These are phyloP conservation scores for Lithophane ornitopus DNA, from an alignment of 2,888 invertebrate species.

Conservation along the genomic window DNA sequence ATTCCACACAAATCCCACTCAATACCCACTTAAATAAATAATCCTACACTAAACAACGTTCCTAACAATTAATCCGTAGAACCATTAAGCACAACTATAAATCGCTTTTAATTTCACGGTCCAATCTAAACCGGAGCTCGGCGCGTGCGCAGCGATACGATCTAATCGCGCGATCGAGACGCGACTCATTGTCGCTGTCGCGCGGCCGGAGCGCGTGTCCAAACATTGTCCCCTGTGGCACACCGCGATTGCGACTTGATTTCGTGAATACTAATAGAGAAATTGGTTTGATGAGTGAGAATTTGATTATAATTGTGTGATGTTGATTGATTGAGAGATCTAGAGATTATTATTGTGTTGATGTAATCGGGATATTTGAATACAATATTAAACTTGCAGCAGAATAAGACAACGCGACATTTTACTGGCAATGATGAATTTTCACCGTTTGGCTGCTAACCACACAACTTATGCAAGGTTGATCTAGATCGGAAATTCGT, in stretches of 20 bases:
- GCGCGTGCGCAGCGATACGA: conserved; percentile 84
- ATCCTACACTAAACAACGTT: conserved; percentile 69
- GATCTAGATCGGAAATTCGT: neutral
- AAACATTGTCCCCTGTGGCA: conserved; percentile 80
- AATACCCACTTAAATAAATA: conserved; percentile 61
- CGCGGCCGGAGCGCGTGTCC: conserved; percentile 78
- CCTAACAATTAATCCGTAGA: conserved; percentile 76
- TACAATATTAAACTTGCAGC: neutral
- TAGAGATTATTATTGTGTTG: conserved; percentile 14
- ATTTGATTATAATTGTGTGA: conserved; percentile 41
- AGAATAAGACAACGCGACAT: neutral
- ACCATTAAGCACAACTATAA: conserved; percentile 77
- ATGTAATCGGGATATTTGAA: conserved; percentile 20
- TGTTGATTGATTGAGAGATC: conserved; percentile 40
- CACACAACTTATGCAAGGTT: conserved; percentile 16
- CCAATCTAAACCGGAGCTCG: conserved; percentile 76
- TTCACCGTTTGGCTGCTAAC: neutral
- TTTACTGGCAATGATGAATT: conserved; percentile 2
- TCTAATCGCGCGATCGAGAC: conserved; percentile 83
- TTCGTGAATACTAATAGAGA: conserved; percentile 52
- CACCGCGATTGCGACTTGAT: conserved; percentile 52
- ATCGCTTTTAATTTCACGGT: conserved; percentile 82
- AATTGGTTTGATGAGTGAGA: conserved; percentile 53
- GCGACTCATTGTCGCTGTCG: conserved; percentile 82
- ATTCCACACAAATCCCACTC: conserved; percentile 54